These are phyloP conservation scores for Coelopa pilipes DNA, from an alignment of 2,888 invertebrate genomes.

Conservation along the genomic window DNA sequence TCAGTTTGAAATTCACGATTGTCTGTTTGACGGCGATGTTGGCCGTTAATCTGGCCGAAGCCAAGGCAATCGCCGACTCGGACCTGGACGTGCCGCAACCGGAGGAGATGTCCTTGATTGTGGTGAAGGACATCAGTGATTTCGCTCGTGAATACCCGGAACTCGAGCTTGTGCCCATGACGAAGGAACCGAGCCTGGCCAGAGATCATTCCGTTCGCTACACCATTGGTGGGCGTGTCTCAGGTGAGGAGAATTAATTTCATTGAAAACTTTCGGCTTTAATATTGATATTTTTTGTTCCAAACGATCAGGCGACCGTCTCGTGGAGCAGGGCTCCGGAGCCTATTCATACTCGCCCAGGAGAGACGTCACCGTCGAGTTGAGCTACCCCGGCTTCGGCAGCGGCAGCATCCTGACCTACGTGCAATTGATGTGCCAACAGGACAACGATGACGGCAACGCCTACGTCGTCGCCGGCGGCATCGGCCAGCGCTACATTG, in stretches of 20 bases:
- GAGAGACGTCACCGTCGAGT: conserved; percentile 58
- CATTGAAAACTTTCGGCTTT: too few relatives aligned
- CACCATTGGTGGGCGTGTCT: conserved; percentile 55
- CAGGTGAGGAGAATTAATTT: conserved; percentile 51
- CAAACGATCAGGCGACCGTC: conserved; percentile 54
- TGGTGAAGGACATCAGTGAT: conserved; percentile 56
- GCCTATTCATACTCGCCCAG: conserved; percentile 50
- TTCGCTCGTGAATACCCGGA: conserved; percentile 56
- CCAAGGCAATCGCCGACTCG: not conserved
- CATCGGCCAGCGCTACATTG: conserved; percentile 61
- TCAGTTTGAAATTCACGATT: conserved; percentile 15
- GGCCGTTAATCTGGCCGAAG: conserved; percentile 31
- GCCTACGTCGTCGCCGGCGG: conserved; percentile 64
- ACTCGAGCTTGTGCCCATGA: conserved; percentile 50
- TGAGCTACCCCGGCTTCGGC: conserved; percentile 60
- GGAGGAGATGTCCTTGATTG: conserved; percentile 43
- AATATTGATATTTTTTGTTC: too few relatives aligned
- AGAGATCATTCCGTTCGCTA: conserved; percentile 54
- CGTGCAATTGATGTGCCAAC: conserved; percentile 57
- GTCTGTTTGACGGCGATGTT: conserved; percentile 31
- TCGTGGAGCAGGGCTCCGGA: conserved; percentile 60
- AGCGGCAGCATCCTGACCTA: conserved; percentile 55
- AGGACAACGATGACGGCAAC: conserved; percentile 57
- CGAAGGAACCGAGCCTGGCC: conserved; percentile 47
- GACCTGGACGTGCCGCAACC: not conserved